These are phyloP conservation scores for Micrasema longulum DNA, from an alignment of 1,140 invertebrate genomes.

Conservation along the genomic window DNA sequence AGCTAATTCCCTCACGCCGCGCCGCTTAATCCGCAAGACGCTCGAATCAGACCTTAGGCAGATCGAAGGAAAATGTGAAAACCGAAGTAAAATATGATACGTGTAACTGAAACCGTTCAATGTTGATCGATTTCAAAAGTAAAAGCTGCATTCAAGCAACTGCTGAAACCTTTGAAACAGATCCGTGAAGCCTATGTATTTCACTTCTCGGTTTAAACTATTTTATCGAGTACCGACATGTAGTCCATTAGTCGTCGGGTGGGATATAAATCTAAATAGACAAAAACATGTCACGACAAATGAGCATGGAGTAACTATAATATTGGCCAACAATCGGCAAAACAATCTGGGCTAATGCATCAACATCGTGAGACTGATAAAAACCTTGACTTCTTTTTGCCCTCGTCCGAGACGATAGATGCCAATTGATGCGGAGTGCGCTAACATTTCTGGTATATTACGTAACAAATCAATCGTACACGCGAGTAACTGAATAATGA, in stretches of 20 bases:
- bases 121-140: too few relatives aligned
- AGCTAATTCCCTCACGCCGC: conserved; percentile 6
- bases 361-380: conserved; percentile 9
- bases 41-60: too few relatives aligned
- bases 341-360: conserved; percentile 25
- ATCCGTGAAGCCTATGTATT: too few relatives aligned
- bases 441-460: conserved; percentile 21
- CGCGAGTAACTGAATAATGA: too few relatives aligned
- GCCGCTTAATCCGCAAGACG: not conserved
- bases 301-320: not conserved
- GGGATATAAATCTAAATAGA: conserved; percentile 29
- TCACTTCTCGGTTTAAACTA: not conserved
- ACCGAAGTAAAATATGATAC: too few relatives aligned
- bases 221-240: not conserved
- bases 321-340: conserved; percentile 31
- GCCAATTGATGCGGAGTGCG: not conserved
- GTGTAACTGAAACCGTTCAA: too few relatives aligned
- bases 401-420: conserved; percentile 17
- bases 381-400: conserved; percentile 30
- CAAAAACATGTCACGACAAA: conserved; percentile 31
- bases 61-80: too few relatives aligned
- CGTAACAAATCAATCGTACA: not conserved
- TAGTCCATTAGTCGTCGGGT: conserved; percentile 10
- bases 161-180: too few relatives aligned
- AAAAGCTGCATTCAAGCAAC: too few relatives aligned